Evolutionary conservation across 2,797 vertebrate genomes (phyloP).

Genomic region (Falco cherrug): DNA sequence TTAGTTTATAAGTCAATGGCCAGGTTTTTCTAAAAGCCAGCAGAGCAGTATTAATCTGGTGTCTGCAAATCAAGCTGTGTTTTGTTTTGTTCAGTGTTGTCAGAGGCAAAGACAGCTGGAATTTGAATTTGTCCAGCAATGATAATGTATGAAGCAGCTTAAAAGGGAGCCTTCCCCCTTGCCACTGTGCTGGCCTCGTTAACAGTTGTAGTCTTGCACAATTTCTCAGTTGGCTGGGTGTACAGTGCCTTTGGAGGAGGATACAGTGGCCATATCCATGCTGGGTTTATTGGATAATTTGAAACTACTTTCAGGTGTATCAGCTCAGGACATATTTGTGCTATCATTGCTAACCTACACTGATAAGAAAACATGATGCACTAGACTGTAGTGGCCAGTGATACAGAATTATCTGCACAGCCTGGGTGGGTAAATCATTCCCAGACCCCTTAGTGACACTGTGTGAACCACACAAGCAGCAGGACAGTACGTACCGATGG

Average conservation of each 20-base stretch:
- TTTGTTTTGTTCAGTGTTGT: slow-evolving; percentile 46
- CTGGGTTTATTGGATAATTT: background rate
- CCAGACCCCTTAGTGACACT: background rate
- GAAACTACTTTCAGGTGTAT: background rate
- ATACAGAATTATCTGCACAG: background rate
- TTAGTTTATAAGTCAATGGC: slow-evolving; percentile 19
- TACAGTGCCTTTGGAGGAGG: slow-evolving; percentile 10
- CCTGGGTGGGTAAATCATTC: background rate
- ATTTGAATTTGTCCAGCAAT: slow-evolving; percentile 21
- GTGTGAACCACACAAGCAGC: background rate
- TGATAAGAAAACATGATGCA: background rate
- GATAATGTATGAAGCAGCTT: slow-evolving; percentile 40
- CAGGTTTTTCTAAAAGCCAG: background rate
- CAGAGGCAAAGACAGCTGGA: slow-evolving; percentile 56
- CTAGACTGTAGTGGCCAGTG: background rate
- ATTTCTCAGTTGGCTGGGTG: background rate
- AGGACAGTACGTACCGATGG: background rate
- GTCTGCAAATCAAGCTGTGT: slow-evolving; percentile 31
- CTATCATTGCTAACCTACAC: background rate
- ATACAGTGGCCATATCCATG: background rate
- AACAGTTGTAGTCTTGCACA: slow-evolving; percentile 4
- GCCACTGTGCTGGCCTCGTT: slow-evolving; percentile 43
- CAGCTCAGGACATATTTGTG: background rate
- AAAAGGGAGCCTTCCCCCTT: slow-evolving; percentile 9
- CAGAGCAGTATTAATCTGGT: background rate